phyloP scores from a whole-genome alignment of 2,797 vertebrate genomes.

The Chiloscyllium punctatum region DNA sequence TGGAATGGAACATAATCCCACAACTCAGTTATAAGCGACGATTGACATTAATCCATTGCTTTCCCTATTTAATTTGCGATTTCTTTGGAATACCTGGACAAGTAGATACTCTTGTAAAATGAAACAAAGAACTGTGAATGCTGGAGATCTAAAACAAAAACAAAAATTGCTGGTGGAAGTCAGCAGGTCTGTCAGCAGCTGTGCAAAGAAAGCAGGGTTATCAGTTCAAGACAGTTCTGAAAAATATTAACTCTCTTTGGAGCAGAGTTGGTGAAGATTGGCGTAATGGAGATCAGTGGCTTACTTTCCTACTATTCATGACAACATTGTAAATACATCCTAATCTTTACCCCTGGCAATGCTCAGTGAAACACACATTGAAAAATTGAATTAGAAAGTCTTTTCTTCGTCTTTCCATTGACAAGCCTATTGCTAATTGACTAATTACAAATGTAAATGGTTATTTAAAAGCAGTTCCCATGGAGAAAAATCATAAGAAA shows the following conservation, averaged over 20 bases:
- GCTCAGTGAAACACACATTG: not conserved
- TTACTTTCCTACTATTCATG: not conserved
- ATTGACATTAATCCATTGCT: not conserved
- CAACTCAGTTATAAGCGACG: not conserved
- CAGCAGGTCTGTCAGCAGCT: too few relatives aligned
- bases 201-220: too few relatives aligned
- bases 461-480: conserved; percentile 8
- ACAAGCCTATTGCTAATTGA: not conserved
- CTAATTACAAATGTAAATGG: not conserved
- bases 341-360: not conserved
- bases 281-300: not conserved
- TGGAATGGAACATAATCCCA: not conserved
- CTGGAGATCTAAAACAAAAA: too few relatives aligned
- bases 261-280: not conserved
- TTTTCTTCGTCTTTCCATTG: not conserved
- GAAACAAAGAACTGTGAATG: too few relatives aligned
- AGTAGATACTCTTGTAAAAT: not conserved
- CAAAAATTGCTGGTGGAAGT: too few relatives aligned
- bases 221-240: too few relatives aligned
- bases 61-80: not conserved
- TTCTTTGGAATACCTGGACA: not conserved
- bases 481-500: not conserved
- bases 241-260: not conserved
- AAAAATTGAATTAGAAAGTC: not conserved
- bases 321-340: not conserved